Percentiles rank a stretch among this genome's conserved stretches.
Evolutionary conservation across 2,113 vertebrate genomes (phyloP).

Genomic region (Salvelinus sp.): DNA sequence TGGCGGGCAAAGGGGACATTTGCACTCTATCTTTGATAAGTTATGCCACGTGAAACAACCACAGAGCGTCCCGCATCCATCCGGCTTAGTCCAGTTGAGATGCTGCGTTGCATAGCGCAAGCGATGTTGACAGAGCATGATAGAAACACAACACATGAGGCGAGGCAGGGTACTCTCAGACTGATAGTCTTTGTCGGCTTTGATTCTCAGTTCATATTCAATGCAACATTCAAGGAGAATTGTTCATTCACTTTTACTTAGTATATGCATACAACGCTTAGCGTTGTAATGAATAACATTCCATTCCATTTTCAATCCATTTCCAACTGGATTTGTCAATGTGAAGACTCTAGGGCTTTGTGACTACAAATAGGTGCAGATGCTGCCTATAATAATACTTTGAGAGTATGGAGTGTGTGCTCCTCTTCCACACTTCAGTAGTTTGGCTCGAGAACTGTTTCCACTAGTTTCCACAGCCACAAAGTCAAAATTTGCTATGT

Average conservation of each 20-base stretch:
- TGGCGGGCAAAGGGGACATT: conserved; percentile 47
- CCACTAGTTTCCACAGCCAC: no score
- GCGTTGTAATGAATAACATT: no score
- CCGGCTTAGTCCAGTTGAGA: conserved; percentile 32
- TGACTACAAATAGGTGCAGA: neutral
- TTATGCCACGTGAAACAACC: conserved; percentile 9
- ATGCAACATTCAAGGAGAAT: no score
- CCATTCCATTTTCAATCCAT: neutral
- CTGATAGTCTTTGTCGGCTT: no score
- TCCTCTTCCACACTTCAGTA: conserved; percentile 9
- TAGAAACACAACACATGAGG: conserved; percentile 20
- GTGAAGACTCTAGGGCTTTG: neutral
- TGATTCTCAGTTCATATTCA: no score
- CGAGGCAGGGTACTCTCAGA: neutral
- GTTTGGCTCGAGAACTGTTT: conserved; percentile 33
- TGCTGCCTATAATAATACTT: conserved; percentile 26
- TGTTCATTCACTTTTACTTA: no score
- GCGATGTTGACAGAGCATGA: conserved; percentile 38
- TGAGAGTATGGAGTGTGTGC: conserved; percentile 20
- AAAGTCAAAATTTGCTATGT: no score
- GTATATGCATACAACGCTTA: no score
- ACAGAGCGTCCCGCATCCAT: conserved; percentile 18
- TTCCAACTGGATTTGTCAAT: conserved; percentile 11
- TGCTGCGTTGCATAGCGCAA: conserved; percentile 45
- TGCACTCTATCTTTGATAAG: conserved; percentile 28